Percentiles rank a stretch among this genome's conserved stretches.
Evolutionary conservation across 2,113 vertebrate species (phyloP).

Genomic region (Hyperoodon ampullatus): DNA sequence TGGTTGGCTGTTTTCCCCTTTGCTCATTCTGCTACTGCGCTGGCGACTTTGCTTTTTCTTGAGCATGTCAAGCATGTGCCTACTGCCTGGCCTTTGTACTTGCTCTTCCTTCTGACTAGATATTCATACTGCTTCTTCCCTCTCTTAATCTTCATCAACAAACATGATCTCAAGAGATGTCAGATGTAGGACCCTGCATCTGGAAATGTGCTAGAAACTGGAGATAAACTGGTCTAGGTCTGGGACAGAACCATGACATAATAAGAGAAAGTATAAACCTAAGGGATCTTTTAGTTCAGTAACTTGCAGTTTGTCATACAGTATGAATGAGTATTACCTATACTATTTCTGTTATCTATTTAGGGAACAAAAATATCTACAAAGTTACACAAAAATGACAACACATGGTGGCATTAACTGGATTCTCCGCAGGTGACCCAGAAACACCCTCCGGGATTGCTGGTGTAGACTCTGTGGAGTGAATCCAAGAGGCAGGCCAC

Average conservation of each 20-base stretch:
- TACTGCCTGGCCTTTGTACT: not conserved
- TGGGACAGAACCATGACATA: not conserved
- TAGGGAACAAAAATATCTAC: conserved; percentile 13
- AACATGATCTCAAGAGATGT: not conserved
- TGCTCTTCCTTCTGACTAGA: not conserved
- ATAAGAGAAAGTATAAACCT: not conserved
- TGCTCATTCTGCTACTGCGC: not conserved
- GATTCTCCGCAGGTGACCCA: not conserved
- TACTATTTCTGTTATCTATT: not conserved
- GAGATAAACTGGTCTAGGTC: not conserved
- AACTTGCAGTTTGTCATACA: not conserved
- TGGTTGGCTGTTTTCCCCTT: not conserved
- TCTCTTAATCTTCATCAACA: conserved; percentile 12
- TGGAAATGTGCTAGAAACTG: not conserved
- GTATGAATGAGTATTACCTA: not conserved
- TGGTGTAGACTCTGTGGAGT: not conserved
- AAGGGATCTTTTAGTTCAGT: not conserved
- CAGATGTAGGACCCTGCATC: not conserved
- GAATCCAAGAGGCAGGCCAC: not conserved
- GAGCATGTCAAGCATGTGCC: not conserved
- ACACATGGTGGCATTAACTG: not conserved
- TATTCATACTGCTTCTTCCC: not conserved
- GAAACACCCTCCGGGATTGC: not conserved
- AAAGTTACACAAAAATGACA: not conserved
- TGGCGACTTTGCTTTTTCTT: not conserved